A percentile compares a stretch with the other conserved stretches of the same genome.
Evolutionary conservation across 2,888 invertebrate species (phyloP).

Genomic region (Xylophagus ater): DNA sequence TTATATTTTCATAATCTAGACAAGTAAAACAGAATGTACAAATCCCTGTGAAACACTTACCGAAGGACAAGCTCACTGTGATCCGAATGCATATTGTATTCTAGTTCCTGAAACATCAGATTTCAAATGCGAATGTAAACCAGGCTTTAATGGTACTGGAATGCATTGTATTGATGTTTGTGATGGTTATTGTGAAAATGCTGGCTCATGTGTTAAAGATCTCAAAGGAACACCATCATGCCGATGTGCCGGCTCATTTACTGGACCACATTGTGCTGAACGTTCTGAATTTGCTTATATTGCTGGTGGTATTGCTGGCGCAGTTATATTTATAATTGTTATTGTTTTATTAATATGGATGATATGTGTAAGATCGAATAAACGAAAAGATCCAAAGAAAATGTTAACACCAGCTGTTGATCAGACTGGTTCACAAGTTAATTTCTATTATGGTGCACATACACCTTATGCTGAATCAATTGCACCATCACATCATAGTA

Average conservation of each 20-base stretch:
- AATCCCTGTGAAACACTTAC: slow-evolving; percentile 77
- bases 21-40: slow-evolving; percentile 69
- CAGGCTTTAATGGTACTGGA: slow-evolving; percentile 84
- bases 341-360: slow-evolving; percentile 91
- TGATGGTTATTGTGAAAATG: slow-evolving; percentile 76
- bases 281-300: slow-evolving; percentile 94
- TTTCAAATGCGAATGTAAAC: slow-evolving; percentile 85
- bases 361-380: slow-evolving; percentile 87
- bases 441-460: slow-evolving; percentile 91
- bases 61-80: slow-evolving; percentile 73
- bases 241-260: slow-evolving; percentile 84
- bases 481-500: slow-evolving; percentile 89
- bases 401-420: slow-evolving; percentile 79
- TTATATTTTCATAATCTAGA: slow-evolving; percentile 43
- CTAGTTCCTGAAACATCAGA: slow-evolving; percentile 71
- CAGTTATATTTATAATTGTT: slow-evolving; percentile 87
- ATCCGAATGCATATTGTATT: slow-evolving; percentile 77
- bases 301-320: slow-evolving; percentile 86
- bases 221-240: slow-evolving; percentile 74
- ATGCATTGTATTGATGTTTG: slow-evolving; percentile 73
- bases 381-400: slow-evolving; percentile 84
- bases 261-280: slow-evolving; percentile 76
- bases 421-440: slow-evolving; percentile 86
- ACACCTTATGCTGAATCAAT: slow-evolving; percentile 92
- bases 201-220: slow-evolving; percentile 78